phyloP scores from a whole-genome alignment of 2,888 invertebrate species.

The Machimus rusticus region DNA sequence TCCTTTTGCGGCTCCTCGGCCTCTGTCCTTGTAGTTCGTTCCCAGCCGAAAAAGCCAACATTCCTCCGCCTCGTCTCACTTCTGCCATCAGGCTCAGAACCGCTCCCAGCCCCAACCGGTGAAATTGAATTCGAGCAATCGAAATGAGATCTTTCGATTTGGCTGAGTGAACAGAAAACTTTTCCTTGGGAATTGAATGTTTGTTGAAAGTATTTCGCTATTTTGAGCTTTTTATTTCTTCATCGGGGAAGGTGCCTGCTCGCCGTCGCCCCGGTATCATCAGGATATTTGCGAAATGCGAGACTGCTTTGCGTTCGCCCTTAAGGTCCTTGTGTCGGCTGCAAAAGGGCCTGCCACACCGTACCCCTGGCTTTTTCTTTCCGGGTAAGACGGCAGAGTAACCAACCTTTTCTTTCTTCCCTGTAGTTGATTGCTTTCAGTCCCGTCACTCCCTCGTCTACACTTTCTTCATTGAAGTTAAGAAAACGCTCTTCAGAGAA shows the following conservation, averaged over 20 bases:
- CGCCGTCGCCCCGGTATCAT: not conserved
- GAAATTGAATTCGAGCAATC: slow-evolving; percentile 48
- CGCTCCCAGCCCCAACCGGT: not conserved
- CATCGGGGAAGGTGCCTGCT: not conserved
- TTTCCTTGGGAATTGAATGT: slow-evolving; percentile 36
- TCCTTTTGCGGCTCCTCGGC: not conserved
- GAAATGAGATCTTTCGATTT: slow-evolving; percentile 49
- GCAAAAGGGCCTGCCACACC: not conserved
- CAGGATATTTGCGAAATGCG: not conserved
- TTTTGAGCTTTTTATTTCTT: slow-evolving; percentile 43
- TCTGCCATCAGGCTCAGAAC: not conserved
- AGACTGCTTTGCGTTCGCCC: slow-evolving; percentile 22
- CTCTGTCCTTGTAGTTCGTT: not conserved
- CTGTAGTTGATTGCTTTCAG: slow-evolving; percentile 26
- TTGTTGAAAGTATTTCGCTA: slow-evolving; percentile 45
- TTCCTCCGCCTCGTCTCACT: not conserved
- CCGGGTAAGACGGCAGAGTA: not conserved
- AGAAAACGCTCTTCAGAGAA: slow-evolving; percentile 13
- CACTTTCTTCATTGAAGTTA: not conserved
- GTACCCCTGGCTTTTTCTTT: not conserved
- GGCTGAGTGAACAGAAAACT: slow-evolving; percentile 49
- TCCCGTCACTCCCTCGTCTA: not conserved
- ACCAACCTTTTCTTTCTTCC: not conserved
- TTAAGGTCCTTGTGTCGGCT: not conserved
- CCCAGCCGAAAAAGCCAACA: not conserved